Percentiles rank a stretch among this genome's conserved stretches.
These are phyloP conservation scores for Anarhynchus alexandrinus DNA, from an alignment of 2,113 vertebrate genomes.

Conservation along the genomic window DNA sequence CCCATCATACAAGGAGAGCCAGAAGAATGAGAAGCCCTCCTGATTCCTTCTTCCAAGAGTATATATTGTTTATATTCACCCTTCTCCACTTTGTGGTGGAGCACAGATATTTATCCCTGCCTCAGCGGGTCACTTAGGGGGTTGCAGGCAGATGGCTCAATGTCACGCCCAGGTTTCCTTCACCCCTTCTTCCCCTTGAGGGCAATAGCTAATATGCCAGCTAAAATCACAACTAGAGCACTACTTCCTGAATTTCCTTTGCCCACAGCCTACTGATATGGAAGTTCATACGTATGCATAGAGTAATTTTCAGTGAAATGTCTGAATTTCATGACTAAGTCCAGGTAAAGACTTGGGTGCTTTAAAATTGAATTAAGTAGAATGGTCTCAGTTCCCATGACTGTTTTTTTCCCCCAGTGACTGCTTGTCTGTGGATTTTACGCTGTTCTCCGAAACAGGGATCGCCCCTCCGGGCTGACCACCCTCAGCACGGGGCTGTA, in stretches of 20 bases:
- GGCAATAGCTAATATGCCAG: neutral
- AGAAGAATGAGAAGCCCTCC: neutral
- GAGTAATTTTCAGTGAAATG: neutral
- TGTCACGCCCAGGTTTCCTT: neutral
- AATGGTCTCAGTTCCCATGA: neutral
- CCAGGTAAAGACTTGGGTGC: neutral
- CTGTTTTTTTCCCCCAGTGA: neutral
- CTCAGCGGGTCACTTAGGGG: neutral
- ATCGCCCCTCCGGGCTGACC: neutral
- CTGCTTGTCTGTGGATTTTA: neutral
- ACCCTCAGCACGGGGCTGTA: neutral
- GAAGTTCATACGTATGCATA: neutral
- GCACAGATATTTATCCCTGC: neutral
- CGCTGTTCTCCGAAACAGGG: neutral
- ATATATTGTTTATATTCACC: neutral
- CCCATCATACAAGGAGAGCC: neutral
- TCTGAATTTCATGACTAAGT: neutral
- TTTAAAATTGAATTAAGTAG: neutral
- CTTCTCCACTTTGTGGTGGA: neutral
- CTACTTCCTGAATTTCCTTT: neutral
- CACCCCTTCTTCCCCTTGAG: neutral
- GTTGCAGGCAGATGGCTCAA: neutral
- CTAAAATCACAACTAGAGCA: neutral
- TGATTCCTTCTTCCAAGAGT: neutral
- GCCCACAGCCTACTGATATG: rapidly evolving